Percentiles rank a stretch among this genome's conserved stretches.
phyloP scores from a whole-genome alignment of 2,888 invertebrate genomes.

The Cecidostiba fungosa region DNA sequence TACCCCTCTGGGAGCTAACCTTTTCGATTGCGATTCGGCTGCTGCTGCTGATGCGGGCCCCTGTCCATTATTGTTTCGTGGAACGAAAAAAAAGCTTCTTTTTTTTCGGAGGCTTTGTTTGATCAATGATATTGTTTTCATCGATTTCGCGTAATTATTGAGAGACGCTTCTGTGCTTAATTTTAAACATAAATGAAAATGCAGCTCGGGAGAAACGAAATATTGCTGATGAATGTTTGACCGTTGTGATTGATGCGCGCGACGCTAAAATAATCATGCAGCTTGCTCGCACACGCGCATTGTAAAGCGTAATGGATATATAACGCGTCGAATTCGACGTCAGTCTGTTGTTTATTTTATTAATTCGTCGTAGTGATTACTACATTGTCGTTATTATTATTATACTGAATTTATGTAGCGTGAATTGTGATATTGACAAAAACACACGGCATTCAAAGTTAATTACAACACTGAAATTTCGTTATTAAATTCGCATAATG shows the following conservation, averaged over 20 bases:
- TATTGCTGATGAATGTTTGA: no score
- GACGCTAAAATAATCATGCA: no score
- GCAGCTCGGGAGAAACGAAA: no score
- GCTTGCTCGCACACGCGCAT: no score
- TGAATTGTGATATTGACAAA: not conserved
- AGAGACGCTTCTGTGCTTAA: not conserved
- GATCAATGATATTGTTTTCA: no score
- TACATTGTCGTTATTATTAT: not conserved
- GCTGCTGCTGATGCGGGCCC: not conserved
- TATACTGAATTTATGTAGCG: not conserved
- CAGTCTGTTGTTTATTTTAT: not conserved
- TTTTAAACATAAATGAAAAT: no score
- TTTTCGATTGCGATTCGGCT: constrained; percentile 25
- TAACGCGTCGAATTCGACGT: not conserved
- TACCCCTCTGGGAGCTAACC: constrained; percentile 28
- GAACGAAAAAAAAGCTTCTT: not conserved
- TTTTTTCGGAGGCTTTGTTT: not conserved
- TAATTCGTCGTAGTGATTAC: not conserved
- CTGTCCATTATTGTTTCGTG: not conserved
- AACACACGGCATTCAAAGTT: not conserved
- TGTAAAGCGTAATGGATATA: not conserved
- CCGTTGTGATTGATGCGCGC: no score
- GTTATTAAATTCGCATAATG: no score
- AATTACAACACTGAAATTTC: not conserved
- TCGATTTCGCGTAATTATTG: not conserved